Conservation (phyloP, 2,888 invertebrate species). For the Eristalis arbustorum region DNA sequence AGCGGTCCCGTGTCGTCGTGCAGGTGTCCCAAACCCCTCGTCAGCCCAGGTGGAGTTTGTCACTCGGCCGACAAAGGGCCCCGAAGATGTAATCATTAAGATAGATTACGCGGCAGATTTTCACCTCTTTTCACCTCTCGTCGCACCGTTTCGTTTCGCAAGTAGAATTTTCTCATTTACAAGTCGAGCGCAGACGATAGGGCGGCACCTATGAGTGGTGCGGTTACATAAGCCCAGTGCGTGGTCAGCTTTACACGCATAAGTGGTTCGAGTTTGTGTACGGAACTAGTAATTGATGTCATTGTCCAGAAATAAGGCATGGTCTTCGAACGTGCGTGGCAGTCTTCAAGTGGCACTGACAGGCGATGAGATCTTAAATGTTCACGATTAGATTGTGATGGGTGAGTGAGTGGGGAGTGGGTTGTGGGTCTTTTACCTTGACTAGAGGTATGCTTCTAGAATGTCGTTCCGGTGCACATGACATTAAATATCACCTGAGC, state of each 20-base stretch:
- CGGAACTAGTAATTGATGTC: conserved; percentile 23
- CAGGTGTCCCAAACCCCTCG: not conserved
- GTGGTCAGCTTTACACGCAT: conserved; percentile 23
- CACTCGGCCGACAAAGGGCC: conserved; percentile 50
- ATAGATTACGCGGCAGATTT: conserved; percentile 65
- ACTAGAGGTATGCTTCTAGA: no score
- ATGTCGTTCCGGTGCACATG: no score
- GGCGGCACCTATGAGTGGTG: conserved; percentile 28
- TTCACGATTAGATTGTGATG: not conserved
- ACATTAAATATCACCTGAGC: no score
- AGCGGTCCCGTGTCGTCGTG: conserved; percentile 18
- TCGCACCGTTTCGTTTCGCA: conserved; percentile 7
- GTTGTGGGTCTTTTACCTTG: not conserved
- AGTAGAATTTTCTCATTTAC: not conserved
- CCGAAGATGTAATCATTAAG: conserved; percentile 60
- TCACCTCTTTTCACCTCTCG: not conserved
- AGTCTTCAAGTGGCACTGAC: conserved; percentile 10
- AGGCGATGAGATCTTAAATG: not conserved
- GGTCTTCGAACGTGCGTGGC: conserved; percentile 42
- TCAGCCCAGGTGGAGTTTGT: conserved; percentile 15
- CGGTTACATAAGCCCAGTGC: conserved; percentile 48
- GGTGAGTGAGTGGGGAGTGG: not conserved
- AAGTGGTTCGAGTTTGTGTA: conserved; percentile 29
- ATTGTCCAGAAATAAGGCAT: conserved; percentile 43
- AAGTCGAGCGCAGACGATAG: not conserved